Evolutionary conservation across 1,140 invertebrate genomes (phyloP).

Genomic region (Meloidogyne floridensis): DNA sequence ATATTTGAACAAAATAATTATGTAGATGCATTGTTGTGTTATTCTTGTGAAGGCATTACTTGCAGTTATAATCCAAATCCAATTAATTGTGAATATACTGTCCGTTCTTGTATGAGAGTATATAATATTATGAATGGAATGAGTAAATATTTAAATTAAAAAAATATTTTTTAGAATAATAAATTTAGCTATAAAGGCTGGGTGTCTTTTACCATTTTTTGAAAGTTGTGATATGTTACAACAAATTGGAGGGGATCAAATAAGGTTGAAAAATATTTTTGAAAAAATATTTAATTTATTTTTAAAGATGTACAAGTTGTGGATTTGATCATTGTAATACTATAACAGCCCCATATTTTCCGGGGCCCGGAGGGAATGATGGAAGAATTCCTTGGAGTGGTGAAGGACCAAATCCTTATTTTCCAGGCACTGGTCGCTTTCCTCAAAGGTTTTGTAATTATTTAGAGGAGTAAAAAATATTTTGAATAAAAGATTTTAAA

Average conservation of each 20-base stretch:
- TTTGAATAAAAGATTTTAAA: background rate
- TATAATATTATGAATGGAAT: constrained; percentile 10
- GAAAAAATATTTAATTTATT: background rate
- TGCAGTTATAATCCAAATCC: background rate
- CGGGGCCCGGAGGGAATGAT: background rate
- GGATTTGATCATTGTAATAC: constrained; percentile 5
- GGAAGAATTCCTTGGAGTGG: background rate
- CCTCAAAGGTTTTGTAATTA: background rate
- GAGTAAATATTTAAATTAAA: background rate
- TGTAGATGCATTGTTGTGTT: background rate
- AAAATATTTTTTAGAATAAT: background rate
- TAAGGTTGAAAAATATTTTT: background rate
- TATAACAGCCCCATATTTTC: background rate
- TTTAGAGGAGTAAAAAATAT: no score
- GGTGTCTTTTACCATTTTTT: constrained; percentile 6
- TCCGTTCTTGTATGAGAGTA: background rate
- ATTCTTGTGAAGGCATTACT: background rate
- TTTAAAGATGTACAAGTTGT: constrained; percentile 6
- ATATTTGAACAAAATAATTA: background rate
- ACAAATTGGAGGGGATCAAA: background rate
- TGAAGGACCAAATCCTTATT: background rate
- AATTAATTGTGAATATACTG: constrained; percentile 7
- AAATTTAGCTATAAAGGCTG: background rate
- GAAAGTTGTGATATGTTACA: constrained; percentile 7
- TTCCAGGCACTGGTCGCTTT: background rate